Evolutionary conservation across 2,888 invertebrate genomes (phyloP).

Genomic region (Andrena dorsata): DNA sequence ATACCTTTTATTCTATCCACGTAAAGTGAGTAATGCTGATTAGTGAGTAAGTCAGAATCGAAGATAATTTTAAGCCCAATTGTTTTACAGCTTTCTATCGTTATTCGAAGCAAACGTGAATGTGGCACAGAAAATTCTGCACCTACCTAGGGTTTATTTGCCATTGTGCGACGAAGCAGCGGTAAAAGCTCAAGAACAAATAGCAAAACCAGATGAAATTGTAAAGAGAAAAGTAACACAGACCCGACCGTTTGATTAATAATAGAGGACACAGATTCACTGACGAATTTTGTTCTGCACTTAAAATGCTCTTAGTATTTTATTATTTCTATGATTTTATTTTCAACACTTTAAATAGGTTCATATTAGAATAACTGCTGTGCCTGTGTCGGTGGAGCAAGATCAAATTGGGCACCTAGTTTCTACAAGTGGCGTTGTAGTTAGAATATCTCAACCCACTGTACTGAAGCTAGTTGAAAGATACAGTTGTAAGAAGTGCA

Average conservation of each 20-base stretch:
- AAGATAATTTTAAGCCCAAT: neutral
- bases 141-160: slow-evolving; percentile 88
- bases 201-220: slow-evolving; percentile 84
- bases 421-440: slow-evolving; percentile 89
- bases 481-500: slow-evolving; percentile 92
- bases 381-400: slow-evolving; percentile 88
- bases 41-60: neutral
- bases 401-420: slow-evolving; percentile 80
- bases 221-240: slow-evolving; percentile 88
- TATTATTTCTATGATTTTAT: neutral
- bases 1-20: slow-evolving; percentile 88
- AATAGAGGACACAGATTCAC: neutral
- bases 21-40: slow-evolving; percentile 88
- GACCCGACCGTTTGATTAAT: neutral
- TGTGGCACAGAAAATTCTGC: slow-evolving; percentile 89
- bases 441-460: slow-evolving; percentile 91
- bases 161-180: slow-evolving; percentile 88
- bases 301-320: neutral
- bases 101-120: slow-evolving; percentile 90
- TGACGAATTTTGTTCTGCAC: neutral
- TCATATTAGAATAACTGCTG: slow-evolving; percentile 78
- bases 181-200: slow-evolving; percentile 87
- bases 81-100: slow-evolving; percentile 88
- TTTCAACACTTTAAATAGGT: slow-evolving; percentile 67
- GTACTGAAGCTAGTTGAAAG: slow-evolving; percentile 91